Evolutionary conservation across 2,888 invertebrate genomes (phyloP), one percentile per base, ranked within the genome.

Genomic region (Cecidostiba fungosa): DNA sequence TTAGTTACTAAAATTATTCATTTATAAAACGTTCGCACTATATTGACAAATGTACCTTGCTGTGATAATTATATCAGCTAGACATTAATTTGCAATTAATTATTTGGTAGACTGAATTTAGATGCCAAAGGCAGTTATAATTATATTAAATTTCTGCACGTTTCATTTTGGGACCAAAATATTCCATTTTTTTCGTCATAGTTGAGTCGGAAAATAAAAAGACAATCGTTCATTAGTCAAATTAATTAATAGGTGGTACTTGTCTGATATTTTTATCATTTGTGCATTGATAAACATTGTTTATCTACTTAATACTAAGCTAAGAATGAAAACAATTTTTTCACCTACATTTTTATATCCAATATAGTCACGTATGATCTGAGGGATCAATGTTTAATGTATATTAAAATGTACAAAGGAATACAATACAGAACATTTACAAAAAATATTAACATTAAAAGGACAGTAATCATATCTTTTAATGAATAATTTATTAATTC

Each of bases 401-500:
- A 82, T 81, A 84, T 74, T 84, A 82, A 85, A 84, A 85, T 87
- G 87, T 87, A 87, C 85, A 87, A 87, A 87, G 78, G 50, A 84
- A 84, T 77, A 62, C 81, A 78, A 76, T 82, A 84, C 77, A 82
- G 36, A 84, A 85, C 79, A 84, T 87, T 79, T 84, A 85, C 84
- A 87, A 85, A 85, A 87, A 85, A 85, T 85, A 85, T 84, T 66
- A 76, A 85, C 50, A 84, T 84, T 83, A 74, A 80, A 84, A 80
- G 43, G 82, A 85, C 79, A 76, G 62, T 84, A 29, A 82, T 19
- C 77, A 82, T 77, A 77, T 87, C 79, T 84, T 81, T 77, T 77
- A 81, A 77, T 87, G 78, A 84, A 85, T 84, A 85, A 85, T 84
- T 87, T 85, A 90, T 90, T 90, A 87, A 85, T 90, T 89, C 88